Conservation (phyloP, 2,888 invertebrate genomes). For the Lycaena phlaeas region DNA sequence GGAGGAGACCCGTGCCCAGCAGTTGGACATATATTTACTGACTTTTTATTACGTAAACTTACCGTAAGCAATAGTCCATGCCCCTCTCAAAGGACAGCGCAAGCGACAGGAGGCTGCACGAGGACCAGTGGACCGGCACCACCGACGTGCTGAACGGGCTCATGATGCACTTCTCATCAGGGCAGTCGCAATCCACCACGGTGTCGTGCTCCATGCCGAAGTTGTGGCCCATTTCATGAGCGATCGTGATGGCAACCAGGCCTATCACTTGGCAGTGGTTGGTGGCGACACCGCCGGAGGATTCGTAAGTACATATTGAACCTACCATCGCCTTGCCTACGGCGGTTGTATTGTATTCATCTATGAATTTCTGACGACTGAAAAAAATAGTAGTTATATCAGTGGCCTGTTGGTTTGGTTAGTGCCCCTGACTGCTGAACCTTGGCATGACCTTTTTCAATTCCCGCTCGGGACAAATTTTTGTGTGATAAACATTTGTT, state of each 20-base stretch:
- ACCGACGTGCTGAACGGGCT: slow-evolving; percentile 91
- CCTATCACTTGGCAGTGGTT: slow-evolving; percentile 91
- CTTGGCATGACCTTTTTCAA: too few species aligned
- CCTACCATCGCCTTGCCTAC: slow-evolving; percentile 98
- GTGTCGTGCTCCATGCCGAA: slow-evolving; percentile 98
- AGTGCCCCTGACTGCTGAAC: too few species aligned
- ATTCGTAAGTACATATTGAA: slow-evolving; percentile 97
- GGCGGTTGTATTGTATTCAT: too few species aligned
- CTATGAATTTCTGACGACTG: slow-evolving; percentile 90
- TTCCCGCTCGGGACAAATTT: too few species aligned
- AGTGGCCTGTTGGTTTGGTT: too few species aligned
- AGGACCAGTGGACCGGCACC: slow-evolving; percentile 93
- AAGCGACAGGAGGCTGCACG: slow-evolving; percentile 92
- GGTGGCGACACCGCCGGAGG: slow-evolving; percentile 96
- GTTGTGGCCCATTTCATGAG: slow-evolving; percentile 99
- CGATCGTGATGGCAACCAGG: slow-evolving; percentile 95
- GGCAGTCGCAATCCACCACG: slow-evolving; percentile 87
- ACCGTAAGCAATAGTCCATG: slow-evolving; percentile 92
- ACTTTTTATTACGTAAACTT: too few species aligned
- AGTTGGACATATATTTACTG: too few species aligned
- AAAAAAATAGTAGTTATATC: too few species aligned
- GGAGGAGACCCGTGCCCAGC: too few species aligned
- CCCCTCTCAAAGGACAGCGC: slow-evolving; percentile 93
- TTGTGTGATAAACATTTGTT: too few species aligned
- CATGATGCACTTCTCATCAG: slow-evolving; percentile 96